phyloP scores from a whole-genome alignment of 2,888 invertebrate species.

The Mongoloraphidia duomilia region DNA sequence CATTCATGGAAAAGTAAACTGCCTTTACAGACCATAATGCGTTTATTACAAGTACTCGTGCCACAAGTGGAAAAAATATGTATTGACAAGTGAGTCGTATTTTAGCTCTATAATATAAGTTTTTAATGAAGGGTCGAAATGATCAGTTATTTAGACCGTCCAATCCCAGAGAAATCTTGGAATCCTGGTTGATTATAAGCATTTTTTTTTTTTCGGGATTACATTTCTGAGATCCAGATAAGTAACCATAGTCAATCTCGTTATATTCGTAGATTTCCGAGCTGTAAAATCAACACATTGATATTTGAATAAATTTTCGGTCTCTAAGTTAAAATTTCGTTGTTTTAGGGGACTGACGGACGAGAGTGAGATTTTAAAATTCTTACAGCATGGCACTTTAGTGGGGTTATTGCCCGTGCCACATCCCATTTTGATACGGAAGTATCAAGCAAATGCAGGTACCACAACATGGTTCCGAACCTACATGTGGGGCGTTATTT shows the following conservation, averaged over 20 bases:
- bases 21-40: constrained; percentile 97
- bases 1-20: constrained; percentile 91
- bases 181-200: too few relatives aligned
- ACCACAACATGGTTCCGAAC: constrained; percentile 99
- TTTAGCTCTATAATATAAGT: not conserved
- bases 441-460: constrained; percentile 97
- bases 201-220: too few relatives aligned
- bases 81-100: constrained; percentile 79
- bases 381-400: constrained; percentile 94
- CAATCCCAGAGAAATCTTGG: too few relatives aligned
- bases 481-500: constrained; percentile 99
- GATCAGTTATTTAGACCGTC: too few relatives aligned
- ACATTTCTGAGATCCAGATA: too few relatives aligned
- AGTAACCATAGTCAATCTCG: too few relatives aligned
- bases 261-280: too few relatives aligned
- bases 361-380: constrained; percentile 97
- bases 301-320: not conserved
- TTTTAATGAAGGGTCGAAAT: not conserved
- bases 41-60: constrained; percentile 92
- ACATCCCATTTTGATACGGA: constrained; percentile 95
- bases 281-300: too few relatives aligned
- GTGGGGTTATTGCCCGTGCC: constrained; percentile 96
- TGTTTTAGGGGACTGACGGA: constrained; percentile 82
- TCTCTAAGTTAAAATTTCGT: constrained; percentile 3
- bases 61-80: constrained; percentile 99